Evolutionary conservation across 2,888 invertebrate species (phyloP).

Genomic region (Amiota minor): DNA sequence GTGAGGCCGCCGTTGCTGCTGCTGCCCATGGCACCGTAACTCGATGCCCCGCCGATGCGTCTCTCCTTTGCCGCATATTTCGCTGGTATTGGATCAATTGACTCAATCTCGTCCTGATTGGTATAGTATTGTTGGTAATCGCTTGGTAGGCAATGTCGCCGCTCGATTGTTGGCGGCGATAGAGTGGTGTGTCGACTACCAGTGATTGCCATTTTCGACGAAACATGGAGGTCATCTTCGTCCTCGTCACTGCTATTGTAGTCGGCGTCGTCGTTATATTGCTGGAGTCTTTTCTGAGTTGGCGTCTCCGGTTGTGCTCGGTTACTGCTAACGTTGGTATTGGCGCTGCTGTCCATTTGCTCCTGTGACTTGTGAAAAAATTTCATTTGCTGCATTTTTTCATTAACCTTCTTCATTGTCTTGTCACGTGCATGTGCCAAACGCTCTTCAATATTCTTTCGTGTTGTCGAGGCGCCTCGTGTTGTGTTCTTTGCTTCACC

Average conservation of each 20-base stretch:
- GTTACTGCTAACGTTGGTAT: slow-evolving; percentile 43
- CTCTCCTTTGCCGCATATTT: slow-evolving; percentile 15
- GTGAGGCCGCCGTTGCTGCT: slow-evolving; percentile 37
- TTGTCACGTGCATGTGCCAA: slow-evolving; percentile 53
- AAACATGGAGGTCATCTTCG: slow-evolving; percentile 29
- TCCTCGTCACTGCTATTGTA: slow-evolving; percentile 35
- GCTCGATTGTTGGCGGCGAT: slow-evolving; percentile 17
- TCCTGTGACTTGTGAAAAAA: slow-evolving; percentile 58
- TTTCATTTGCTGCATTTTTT: slow-evolving; percentile 64
- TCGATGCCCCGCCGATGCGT: slow-evolving; percentile 10
- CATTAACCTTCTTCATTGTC: slow-evolving; percentile 64
- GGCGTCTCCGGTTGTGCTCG: slow-evolving; percentile 11
- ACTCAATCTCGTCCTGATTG: slow-evolving; percentile 45
- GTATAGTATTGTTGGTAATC: slow-evolving; percentile 33
- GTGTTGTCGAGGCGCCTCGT: too few relatives aligned
- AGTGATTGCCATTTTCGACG: background rate
- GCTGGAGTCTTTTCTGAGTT: slow-evolving; percentile 42
- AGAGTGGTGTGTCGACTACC: background rate
- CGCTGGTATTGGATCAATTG: slow-evolving; percentile 42
- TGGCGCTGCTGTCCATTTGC: slow-evolving; percentile 43
- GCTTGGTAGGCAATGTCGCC: slow-evolving; percentile 31
- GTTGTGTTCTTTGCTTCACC: background rate
- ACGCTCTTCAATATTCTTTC: slow-evolving; percentile 51
- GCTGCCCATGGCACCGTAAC: slow-evolving; percentile 1
- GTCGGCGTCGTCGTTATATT: slow-evolving; percentile 43